Percentiles rank a stretch among this genome's conserved stretches.
Evolutionary conservation across 2,113 vertebrate genomes (phyloP).

Genomic region (Rynchops niger): DNA sequence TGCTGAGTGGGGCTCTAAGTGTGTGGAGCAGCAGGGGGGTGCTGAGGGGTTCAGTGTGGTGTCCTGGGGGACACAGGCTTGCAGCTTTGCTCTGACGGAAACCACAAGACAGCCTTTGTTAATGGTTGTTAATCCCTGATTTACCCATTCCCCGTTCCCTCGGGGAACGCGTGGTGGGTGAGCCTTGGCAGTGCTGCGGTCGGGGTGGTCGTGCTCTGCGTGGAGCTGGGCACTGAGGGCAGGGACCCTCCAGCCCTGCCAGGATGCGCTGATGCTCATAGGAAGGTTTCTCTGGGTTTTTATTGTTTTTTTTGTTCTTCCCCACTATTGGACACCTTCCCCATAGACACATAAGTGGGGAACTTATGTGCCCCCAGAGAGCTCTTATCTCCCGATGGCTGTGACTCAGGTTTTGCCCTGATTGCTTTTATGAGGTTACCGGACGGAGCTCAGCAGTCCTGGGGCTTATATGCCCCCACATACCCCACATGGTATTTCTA

Average conservation of each 20-base stretch:
- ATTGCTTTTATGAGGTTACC: too few relatives aligned
- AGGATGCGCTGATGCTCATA: neutral
- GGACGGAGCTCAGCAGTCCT: too few relatives aligned
- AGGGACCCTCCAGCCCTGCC: neutral
- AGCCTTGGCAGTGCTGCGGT: neutral
- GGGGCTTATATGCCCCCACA: too few relatives aligned
- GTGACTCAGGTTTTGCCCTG: too few relatives aligned
- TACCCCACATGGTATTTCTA: neutral
- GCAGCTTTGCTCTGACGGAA: neutral
- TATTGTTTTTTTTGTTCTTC: neutral
- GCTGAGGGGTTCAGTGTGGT: neutral
- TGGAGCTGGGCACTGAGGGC: neutral
- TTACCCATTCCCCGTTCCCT: neutral
- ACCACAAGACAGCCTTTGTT: neutral
- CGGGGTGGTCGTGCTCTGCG: rapidly evolving
- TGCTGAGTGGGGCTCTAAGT: neutral
- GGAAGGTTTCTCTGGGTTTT: neutral
- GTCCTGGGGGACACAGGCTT: neutral
- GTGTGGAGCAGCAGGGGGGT: neutral
- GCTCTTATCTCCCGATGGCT: too few relatives aligned
- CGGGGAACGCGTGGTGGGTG: rapidly evolving
- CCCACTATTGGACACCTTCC: neutral
- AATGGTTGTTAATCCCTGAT: neutral
- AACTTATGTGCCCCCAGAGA: too few relatives aligned
- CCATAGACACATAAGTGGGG: neutral